Conservation (phyloP, 1,140 invertebrate genomes). For the Reticulitermes speratus region DNA sequence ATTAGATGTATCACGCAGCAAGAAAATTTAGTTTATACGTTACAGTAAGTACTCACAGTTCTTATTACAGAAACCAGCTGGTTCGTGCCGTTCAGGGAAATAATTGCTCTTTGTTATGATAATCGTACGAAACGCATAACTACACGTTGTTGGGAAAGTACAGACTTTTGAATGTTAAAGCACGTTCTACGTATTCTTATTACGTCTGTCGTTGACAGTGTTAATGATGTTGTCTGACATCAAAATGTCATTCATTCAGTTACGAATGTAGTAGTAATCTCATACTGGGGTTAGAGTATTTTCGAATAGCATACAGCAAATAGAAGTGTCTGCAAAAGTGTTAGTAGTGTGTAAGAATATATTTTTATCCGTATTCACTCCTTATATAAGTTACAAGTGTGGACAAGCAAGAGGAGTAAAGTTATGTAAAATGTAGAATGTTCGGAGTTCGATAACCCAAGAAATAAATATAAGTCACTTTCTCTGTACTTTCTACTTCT, state of each 20-base stretch:
- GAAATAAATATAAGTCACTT: not conserved
- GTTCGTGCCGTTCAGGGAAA: too few species aligned
- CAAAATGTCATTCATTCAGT: not conserved
- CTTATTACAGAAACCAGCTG: too few species aligned
- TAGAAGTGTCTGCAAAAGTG: not conserved
- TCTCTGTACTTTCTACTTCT: not conserved
- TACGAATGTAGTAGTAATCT: not conserved
- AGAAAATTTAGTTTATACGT: too few species aligned
- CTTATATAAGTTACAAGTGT: not conserved
- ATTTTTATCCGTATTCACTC: not conserved
- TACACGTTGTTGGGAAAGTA: too few species aligned
- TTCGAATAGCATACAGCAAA: not conserved
- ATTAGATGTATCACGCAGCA: too few species aligned
- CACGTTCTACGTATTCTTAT: too few species aligned
- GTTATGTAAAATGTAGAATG: not conserved
- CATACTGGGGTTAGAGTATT: not conserved
- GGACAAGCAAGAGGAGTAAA: not conserved
- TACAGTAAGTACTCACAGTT: too few species aligned
- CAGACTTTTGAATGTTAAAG: too few species aligned
- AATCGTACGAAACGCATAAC: too few species aligned
- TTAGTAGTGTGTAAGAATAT: not conserved
- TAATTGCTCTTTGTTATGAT: too few species aligned
- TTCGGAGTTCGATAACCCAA: not conserved
- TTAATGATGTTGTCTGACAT: not conserved
- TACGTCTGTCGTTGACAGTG: too few species aligned